Evolutionary conservation across 2,113 vertebrate genomes (phyloP), one percentile per base, ranked within the genome.

Genomic region (Spizaetus ornatus): DNA sequence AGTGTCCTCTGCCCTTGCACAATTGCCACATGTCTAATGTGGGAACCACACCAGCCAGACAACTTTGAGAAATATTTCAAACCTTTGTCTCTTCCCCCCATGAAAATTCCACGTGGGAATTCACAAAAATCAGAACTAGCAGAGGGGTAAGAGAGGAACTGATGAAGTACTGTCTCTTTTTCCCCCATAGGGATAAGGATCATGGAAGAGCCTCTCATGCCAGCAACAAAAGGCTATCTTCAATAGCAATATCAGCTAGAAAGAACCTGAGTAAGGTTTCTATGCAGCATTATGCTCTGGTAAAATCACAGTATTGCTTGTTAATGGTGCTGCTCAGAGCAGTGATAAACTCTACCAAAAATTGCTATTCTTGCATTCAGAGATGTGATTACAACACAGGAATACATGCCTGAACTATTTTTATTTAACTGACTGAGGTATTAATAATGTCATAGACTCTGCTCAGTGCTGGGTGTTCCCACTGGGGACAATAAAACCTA

Each of bases 321-420:
- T 58, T 91, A 91, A 85, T 20, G 19, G 70, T 66, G 50, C 50
- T 91, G 55, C 93, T 85, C 93, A 94, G 86, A 97, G 78, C 89
- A 88, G 93, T 66, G 81, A 95, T 90, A 95, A 94, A 89, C 71
- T 79, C 58, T 25, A 90, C n/a, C 45, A 89, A 88, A 92, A 96
- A 73, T 7, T 82, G 84, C 95, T 88, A 50, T 79, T 91, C 94
- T 80, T 95, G 92, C 79, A 94, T 81, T 90, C 90, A 70, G 93
- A 94, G 67, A 83, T 83, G 90, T 90, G 82, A 93, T 81, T 92
- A 66, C 85, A 90, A 87, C 55, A 59, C 45, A 42, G 70, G 55
- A 40, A 82, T 29, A 79, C 48, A 67, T 34, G 55, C 85, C 76
- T 92, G 88, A 92, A 80, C 74, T 86, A 86, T 48, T 94, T 90